Percentiles rank a stretch among this genome's conserved stretches.
Evolutionary conservation across 1,140 invertebrate species (phyloP).

Genomic region (Heliconius eleuchia): DNA sequence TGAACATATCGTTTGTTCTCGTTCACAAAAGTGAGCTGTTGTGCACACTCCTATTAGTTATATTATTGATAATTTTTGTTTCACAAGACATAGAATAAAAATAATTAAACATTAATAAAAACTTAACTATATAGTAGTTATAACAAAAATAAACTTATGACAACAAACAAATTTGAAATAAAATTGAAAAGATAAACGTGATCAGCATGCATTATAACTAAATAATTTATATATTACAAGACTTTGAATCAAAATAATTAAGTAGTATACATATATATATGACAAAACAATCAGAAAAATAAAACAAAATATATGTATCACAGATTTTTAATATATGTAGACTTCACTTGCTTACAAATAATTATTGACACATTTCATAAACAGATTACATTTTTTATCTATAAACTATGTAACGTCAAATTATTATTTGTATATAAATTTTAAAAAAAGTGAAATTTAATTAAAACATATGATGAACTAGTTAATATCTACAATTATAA

Average conservation of each 20-base stretch:
- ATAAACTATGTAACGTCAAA: not conserved
- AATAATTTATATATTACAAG: not conserved
- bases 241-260: too few relatives aligned
- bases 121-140: too few relatives aligned
- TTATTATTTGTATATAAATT: not conserved
- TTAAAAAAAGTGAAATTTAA: not conserved
- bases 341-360: not conserved
- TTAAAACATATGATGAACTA: not conserved
- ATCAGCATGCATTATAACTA: not conserved
- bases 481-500: slow-evolving; percentile 2
- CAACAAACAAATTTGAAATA: too few relatives aligned
- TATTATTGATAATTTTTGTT: too few relatives aligned
- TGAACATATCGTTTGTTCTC: too few relatives aligned
- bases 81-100: too few relatives aligned
- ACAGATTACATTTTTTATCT: not conserved
- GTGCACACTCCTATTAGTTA: too few relatives aligned
- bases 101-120: too few relatives aligned
- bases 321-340: slow-evolving; percentile 13
- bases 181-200: not conserved
- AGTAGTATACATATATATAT: not conserved
- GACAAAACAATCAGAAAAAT: not conserved
- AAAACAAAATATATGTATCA: slow-evolving; percentile 22
- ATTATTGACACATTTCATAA: not conserved
- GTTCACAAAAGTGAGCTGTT: too few relatives aligned
- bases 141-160: too few relatives aligned